Percentiles rank a stretch among this genome's conserved stretches.
These are phyloP conservation scores for Pseudonaja textilis DNA, from an alignment of 2,113 vertebrate genomes.

Conservation along the genomic window DNA sequence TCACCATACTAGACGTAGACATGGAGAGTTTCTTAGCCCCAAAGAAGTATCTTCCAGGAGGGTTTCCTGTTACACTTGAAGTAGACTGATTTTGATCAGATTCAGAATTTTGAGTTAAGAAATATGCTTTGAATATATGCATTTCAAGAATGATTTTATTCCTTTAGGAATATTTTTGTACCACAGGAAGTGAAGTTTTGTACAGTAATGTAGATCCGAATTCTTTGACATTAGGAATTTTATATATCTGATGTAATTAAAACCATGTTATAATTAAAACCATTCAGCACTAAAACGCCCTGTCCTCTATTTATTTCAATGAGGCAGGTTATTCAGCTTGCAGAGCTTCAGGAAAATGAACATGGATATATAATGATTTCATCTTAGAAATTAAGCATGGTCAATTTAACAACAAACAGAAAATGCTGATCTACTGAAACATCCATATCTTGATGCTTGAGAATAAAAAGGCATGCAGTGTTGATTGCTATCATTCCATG, in stretches of 20 bases:
- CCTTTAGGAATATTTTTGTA: constrained; percentile 54
- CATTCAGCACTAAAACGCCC: constrained; percentile 42
- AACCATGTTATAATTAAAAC: constrained; percentile 58
- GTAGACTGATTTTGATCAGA: background rate
- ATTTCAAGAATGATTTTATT: constrained; percentile 36
- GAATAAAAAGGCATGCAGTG: constrained; percentile 9
- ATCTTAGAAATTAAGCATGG: constrained; percentile 5
- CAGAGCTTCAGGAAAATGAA: constrained; percentile 37
- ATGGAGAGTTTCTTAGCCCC: background rate
- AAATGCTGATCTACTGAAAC: background rate
- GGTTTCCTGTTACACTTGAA: background rate
- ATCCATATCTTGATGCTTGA: background rate
- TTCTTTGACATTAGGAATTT: constrained; percentile 43
- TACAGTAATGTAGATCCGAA: constrained; percentile 30
- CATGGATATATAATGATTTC: constrained; percentile 41
- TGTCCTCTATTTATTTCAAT: constrained; percentile 54
- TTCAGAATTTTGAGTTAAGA: constrained; percentile 7
- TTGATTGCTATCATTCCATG: constrained; percentile 3
- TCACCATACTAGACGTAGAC: background rate
- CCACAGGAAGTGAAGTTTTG: constrained; percentile 49
- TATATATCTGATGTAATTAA: constrained; percentile 28
- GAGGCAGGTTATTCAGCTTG: constrained; percentile 23
- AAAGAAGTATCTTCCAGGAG: background rate
- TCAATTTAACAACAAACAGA: constrained; percentile 32
- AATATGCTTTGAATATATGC: constrained; percentile 35